Base-by-base conservation (phyloP, 2,113 vertebrate genomes). In the Chaenocephalus aceratus region DNA sequence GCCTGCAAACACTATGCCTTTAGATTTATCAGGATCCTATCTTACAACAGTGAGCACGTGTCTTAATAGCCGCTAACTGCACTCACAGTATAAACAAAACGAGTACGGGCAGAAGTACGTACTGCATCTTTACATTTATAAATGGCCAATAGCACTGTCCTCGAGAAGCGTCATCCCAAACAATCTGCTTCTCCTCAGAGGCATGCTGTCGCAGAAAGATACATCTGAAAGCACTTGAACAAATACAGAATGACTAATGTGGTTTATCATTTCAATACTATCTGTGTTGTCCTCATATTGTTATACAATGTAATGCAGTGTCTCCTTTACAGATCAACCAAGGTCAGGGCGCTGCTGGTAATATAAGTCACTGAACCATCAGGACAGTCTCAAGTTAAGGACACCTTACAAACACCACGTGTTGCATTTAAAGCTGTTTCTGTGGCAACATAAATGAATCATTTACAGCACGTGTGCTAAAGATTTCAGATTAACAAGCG, bases 11-110 rank as follows among this genome's bases (percentile, higher is more conserved):
- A 53, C 68, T 14, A 2, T 30, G 13, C 49, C 72, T 10, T 48
- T 14, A n/a, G 82, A 90, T 63, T 53, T 92, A 60, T 85, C 82
- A 10, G 91, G 86, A 34, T 91, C 93, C 23, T 91, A 79, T 77
- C 82, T 89, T 64, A 84, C 85, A 59, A 92, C 83, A 41, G 94
- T 94, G 82, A 76, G 89, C 84, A 23, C 21, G 36, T 61, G 45
- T 56, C 65, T 72, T 44, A 52, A 41, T 5, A 49, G 44, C 26
- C 6, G 18, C 14, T 30, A 10, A 9, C 23, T 56, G 41, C 41
- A 66, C 72, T 49, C 66, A 49, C 36, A 61, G 12, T 12, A 61
- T 26, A 18, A 44, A 23, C 4, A 45, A 56, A 14, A 13, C 13
- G 3, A 57, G 13, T 49, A 18, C 51, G 64, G 54, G 58, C 12